Conservation (phyloP, 2,797 vertebrate genomes). For the Lithobates pipiens region DNA sequence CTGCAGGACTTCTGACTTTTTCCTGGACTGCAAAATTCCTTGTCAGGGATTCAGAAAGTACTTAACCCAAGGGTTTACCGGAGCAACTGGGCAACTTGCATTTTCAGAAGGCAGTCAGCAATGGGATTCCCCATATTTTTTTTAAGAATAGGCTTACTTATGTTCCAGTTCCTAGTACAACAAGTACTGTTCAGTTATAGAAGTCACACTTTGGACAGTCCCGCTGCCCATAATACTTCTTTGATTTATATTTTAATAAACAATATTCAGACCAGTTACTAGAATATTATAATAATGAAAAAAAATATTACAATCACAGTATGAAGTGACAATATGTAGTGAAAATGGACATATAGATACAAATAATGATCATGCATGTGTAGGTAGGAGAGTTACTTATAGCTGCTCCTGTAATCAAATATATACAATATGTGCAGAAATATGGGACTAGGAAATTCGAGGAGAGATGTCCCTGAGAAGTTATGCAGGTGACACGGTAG, state of each 20-base stretch:
- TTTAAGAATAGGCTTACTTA: too few relatives aligned
- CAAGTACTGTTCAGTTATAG: background rate
- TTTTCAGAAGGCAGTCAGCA: too few relatives aligned
- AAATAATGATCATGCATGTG: constrained; percentile 12
- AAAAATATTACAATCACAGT: background rate
- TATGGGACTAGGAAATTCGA: background rate
- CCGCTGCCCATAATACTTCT: constrained; percentile 14
- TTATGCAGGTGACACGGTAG: constrained; percentile 84
- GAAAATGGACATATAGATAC: background rate
- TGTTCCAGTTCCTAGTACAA: background rate
- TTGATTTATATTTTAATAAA: constrained; percentile 24
- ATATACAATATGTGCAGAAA: constrained; percentile 50
- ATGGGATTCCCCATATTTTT: too few relatives aligned
- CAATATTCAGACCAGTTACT: constrained; percentile 25
- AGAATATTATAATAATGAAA: constrained; percentile 14
- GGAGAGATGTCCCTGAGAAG: background rate
- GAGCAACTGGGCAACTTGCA: too few relatives aligned
- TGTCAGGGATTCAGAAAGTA: too few relatives aligned
- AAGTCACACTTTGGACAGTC: constrained; percentile 17
- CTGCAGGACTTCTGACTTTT: too few relatives aligned
- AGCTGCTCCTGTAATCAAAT: constrained; percentile 20
- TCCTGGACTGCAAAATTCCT: too few relatives aligned
- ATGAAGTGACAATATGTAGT: background rate
- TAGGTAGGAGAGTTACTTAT: background rate
- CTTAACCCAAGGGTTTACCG: too few relatives aligned